phyloP scores from a whole-genome alignment of 1,140 invertebrate genomes.

The Dolichoris vasculosae region DNA sequence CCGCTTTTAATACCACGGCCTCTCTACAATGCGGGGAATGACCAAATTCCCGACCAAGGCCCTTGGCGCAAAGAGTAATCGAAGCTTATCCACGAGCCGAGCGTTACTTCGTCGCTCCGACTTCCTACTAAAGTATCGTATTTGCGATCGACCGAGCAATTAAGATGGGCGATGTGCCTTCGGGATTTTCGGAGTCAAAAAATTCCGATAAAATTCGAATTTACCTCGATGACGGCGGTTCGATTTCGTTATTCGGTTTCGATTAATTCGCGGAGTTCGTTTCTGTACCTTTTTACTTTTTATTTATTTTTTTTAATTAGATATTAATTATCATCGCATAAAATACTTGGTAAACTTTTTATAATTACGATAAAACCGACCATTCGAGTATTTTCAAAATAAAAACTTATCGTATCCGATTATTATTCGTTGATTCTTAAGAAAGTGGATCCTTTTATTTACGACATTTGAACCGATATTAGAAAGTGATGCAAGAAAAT shows the following conservation, averaged over 20 bases:
- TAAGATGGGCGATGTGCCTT: neutral
- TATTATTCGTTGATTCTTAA: too few species aligned
- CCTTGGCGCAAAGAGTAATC: too few species aligned
- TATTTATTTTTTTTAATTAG: neutral
- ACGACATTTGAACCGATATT: too few species aligned
- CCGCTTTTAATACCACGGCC: neutral
- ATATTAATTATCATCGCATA: neutral
- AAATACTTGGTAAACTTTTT: too few species aligned
- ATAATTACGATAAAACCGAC: too few species aligned
- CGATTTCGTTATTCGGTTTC: neutral
- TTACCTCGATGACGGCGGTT: neutral
- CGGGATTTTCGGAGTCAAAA: neutral
- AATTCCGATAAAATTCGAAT: neutral
- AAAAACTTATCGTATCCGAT: too few species aligned
- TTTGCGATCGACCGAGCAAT: neutral
- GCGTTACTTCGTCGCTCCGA: too few species aligned
- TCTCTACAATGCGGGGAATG: neutral
- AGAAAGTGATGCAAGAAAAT: neutral
- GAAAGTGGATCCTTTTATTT: too few species aligned
- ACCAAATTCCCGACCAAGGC: neutral
- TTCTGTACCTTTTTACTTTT: neutral
- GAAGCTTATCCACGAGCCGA: too few species aligned
- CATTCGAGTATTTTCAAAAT: too few species aligned
- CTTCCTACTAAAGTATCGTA: neutral
- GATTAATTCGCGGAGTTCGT: too few species aligned